phyloP scores from a whole-genome alignment of 2,797 vertebrate genomes.

The Pangasius krempfi region DNA sequence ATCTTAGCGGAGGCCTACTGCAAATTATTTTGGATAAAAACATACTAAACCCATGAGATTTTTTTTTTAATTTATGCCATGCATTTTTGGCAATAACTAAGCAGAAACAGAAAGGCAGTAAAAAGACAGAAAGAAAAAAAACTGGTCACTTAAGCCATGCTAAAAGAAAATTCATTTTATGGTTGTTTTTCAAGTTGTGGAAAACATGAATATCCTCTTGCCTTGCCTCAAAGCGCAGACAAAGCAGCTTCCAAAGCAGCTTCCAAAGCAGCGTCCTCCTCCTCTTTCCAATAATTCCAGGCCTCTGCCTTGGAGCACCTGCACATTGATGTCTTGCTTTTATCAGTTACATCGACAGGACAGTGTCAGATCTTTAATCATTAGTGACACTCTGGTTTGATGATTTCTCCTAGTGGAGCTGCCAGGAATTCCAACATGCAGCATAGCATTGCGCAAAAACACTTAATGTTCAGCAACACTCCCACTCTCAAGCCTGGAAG shows the following conservation, averaged over 20 bases:
- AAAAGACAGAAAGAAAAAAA: neutral
- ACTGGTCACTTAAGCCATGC: neutral
- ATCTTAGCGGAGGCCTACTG: too few species aligned
- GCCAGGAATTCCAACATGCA: conserved; percentile 33
- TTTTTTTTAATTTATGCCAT: neutral
- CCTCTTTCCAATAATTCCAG: neutral
- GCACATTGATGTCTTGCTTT: conserved; percentile 1
- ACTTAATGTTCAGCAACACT: conserved; percentile 28
- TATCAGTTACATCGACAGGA: conserved; percentile 4
- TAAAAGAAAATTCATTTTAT: neutral
- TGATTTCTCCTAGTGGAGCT: conserved; percentile 3
- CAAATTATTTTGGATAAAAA: neutral
- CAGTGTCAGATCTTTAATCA: conserved; percentile 10
- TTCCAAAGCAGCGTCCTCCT: neutral
- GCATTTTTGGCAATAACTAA: neutral
- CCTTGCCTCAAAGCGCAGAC: neutral
- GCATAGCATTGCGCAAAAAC: conserved; percentile 33
- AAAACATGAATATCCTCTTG: neutral
- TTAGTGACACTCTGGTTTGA: conserved; percentile 10
- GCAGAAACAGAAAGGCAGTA: neutral
- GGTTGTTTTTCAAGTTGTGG: neutral
- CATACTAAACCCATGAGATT: neutral
- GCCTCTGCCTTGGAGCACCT: neutral
- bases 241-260: too few species aligned
- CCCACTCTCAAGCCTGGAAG: neutral